These are phyloP conservation scores for Glossophaga mutica DNA, from an alignment of 2,797 vertebrate genomes.

Conservation along the genomic window DNA sequence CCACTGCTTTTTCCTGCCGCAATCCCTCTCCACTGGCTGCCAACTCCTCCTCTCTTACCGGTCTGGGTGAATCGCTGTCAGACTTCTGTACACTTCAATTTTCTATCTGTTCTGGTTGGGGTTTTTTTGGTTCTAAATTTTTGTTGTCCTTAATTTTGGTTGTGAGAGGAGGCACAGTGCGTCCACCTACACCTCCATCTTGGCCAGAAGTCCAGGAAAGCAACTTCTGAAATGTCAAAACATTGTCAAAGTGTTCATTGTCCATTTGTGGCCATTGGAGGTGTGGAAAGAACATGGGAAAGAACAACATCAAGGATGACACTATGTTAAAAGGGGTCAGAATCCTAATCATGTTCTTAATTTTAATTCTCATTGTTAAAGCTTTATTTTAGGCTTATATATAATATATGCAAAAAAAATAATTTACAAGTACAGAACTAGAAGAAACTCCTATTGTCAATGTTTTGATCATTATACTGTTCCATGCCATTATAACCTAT, in stretches of 20 bases:
- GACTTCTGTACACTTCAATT: too few relatives aligned
- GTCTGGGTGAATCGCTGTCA: too few relatives aligned
- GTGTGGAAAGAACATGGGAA: not conserved
- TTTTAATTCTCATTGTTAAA: constrained; percentile 17
- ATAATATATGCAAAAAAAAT: not conserved
- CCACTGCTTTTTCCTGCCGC: too few relatives aligned
- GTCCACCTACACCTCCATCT: too few relatives aligned
- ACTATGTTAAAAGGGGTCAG: not conserved
- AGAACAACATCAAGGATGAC: not conserved
- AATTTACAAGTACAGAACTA: not conserved
- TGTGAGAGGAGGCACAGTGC: too few relatives aligned
- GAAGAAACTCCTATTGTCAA: not conserved
- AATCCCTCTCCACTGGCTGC: too few relatives aligned
- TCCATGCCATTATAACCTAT: not conserved
- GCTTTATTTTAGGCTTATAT: not conserved
- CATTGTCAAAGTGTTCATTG: not conserved
- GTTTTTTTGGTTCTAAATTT: too few relatives aligned
- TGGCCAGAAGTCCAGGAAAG: too few relatives aligned
- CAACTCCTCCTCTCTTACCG: too few relatives aligned
- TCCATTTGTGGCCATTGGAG: not conserved
- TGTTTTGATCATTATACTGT: constrained; percentile 11
- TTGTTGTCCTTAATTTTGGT: too few relatives aligned
- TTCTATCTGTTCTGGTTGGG: too few relatives aligned
- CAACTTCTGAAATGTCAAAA: constrained; percentile 13
- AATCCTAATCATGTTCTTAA: not conserved